Conservation (phyloP, 2,888 invertebrate genomes). For the Acanthosepion lycidas region DNA sequence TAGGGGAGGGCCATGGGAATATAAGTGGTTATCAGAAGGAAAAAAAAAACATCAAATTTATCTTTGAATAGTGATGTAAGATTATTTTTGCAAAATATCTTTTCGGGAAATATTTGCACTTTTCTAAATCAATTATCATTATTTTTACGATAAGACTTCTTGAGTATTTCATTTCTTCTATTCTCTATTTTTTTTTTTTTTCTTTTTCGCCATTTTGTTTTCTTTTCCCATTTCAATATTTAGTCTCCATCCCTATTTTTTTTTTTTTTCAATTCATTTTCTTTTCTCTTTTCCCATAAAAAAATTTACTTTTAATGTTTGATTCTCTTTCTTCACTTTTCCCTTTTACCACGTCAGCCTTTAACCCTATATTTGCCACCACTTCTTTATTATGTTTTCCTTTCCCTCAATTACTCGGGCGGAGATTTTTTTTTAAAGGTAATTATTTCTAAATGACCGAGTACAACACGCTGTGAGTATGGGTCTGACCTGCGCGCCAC, state of each 20-base stretch:
- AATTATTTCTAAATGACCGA: conserved; percentile 14
- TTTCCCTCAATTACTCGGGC: background rate
- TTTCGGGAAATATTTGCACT: too few species aligned
- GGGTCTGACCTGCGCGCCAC: conserved; percentile 13
- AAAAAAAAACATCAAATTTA: too few species aligned
- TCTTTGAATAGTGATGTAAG: too few species aligned
- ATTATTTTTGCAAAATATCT: too few species aligned
- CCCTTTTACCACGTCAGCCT: background rate
- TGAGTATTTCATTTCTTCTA: background rate
- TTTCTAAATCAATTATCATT: too few species aligned
- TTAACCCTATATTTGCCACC: background rate
- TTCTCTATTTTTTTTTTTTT: background rate
- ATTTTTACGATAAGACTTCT: background rate
- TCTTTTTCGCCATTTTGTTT: background rate
- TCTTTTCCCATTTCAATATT: background rate
- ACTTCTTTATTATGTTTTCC: background rate
- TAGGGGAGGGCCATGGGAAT: background rate
- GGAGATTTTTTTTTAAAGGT: background rate
- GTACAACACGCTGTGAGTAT: conserved; percentile 22
- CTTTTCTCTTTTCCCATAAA: background rate
- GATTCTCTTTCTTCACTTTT: background rate
- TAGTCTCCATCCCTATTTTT: background rate
- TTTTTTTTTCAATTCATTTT: background rate
- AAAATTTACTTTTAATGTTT: background rate
- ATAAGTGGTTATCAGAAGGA: background rate